Evolutionary conservation across 2,888 invertebrate genomes (phyloP).

Genomic region (Rhamphomyia laevipes): DNA sequence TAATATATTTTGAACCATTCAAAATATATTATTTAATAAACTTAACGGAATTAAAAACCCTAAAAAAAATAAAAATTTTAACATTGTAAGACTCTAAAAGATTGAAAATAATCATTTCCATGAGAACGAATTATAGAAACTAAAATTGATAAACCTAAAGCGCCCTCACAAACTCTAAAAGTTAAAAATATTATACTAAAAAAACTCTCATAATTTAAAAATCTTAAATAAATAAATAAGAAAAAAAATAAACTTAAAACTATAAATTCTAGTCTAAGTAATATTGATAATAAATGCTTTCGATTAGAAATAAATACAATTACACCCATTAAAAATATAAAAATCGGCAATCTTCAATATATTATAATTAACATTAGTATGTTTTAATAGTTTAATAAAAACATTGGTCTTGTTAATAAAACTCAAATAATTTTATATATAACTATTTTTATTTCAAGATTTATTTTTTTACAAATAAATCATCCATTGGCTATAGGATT

Average conservation of each 20-base stretch:
- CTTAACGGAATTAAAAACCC: conserved; percentile 42
- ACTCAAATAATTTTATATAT: conserved; percentile 23
- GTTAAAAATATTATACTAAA: conserved; percentile 49
- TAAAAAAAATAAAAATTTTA: conserved; percentile 43
- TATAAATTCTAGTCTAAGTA: conserved; percentile 50
- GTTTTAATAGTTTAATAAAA: conserved; percentile 56
- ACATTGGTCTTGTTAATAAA: conserved; percentile 58
- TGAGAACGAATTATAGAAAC: conserved; percentile 48
- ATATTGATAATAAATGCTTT: conserved; percentile 47
- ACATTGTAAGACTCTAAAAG: conserved; percentile 47
- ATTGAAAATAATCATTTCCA: conserved; percentile 52
- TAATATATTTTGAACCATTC: conserved; percentile 42
- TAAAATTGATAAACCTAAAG: conserved; percentile 50
- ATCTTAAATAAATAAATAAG: conserved; percentile 39
- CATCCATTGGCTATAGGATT: conserved; percentile 45
- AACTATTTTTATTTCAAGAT: conserved; percentile 29
- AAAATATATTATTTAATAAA: conserved; percentile 43
- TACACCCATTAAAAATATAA: conserved; percentile 42
- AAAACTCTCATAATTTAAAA: conserved; percentile 40
- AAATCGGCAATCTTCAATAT: conserved; percentile 36
- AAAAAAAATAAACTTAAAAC: conserved; percentile 44
- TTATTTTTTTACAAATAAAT: conserved; percentile 36
- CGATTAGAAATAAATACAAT: conserved; percentile 44
- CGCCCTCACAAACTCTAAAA: conserved; percentile 52
- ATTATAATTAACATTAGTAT: conserved; percentile 39